Evolutionary conservation across 1,140 invertebrate genomes (phyloP), one percentile per base, ranked within the genome.

Genomic region (Drosophila rhopaloa): DNA sequence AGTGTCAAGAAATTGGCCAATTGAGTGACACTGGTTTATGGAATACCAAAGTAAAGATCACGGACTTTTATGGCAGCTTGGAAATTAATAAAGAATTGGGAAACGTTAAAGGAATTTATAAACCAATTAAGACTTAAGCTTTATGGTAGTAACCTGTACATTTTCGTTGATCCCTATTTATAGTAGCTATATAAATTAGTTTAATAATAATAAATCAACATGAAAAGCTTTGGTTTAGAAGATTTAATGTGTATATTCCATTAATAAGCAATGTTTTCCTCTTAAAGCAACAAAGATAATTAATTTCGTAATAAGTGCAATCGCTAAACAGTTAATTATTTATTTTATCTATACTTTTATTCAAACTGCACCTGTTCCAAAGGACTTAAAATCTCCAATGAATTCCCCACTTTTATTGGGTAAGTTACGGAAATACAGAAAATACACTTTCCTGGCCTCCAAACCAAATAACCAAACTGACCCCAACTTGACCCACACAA

Each of bases 11-110:
- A 84, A 84, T 85, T 88, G 74, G 60, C 32, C 62, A 79, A 79
- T 76, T 82, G 75, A 65, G 40, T 79, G 81, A 65, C 82, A 81
- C 76, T 85, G 63, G 73, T 78, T 84, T 85, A 81, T 73, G 57
- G 35, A 67, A 47, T 5, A 13, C 38, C 29, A 37, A 48, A 50
- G 19, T 47, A 10, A 57, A 27, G 41, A 62, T 81, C 46, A 67
- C 38, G 38, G 43, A 35, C 51, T 35, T 62, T 62, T 55, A 76
- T 67, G 73, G n/a, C 16, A 37, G 40, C 9, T 40, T 29, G 1
- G 2, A 1, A n/a, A 44, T 19, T 32, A n/a, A 19, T 37, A 9
- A n/a, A 16, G 19, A 13, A 14, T 10, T 19, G 9, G 7, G 4
- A 14, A 4, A 6, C 16, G 4, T 13, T 7, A 9, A 5, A 19